A percentile compares a stretch with the other conserved stretches of the same genome.
Conservation (phyloP, 2,888 invertebrate genomes). For the Drosophila nr. medialis region DNA sequence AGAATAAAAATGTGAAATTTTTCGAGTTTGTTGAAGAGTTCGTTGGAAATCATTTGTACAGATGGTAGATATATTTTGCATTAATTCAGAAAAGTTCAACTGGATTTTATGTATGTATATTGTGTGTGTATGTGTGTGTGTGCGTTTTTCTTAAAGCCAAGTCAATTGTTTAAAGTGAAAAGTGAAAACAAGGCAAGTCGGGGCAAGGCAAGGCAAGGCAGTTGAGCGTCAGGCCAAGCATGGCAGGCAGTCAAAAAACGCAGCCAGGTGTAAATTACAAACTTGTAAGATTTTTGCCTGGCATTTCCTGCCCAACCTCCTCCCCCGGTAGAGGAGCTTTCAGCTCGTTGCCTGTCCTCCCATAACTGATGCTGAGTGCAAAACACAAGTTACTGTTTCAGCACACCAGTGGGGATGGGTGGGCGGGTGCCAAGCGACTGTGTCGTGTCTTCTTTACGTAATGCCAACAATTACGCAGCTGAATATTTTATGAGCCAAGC, state of each 20-base stretch:
- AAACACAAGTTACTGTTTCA: slow-evolving; percentile 16
- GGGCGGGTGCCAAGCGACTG: neutral
- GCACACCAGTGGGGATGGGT: slow-evolving; percentile 1
- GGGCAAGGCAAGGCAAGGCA: slow-evolving; percentile 6
- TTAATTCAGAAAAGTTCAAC: neutral
- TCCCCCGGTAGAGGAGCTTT: slow-evolving; percentile 26
- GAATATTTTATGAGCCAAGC: slow-evolving; percentile 80
- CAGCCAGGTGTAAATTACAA: slow-evolving; percentile 79
- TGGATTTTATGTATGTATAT: neutral
- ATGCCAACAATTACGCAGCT: slow-evolving; percentile 81
- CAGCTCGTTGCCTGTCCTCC: slow-evolving; percentile 35
- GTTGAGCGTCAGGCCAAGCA: slow-evolving; percentile 23
- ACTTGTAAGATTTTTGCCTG: slow-evolving; percentile 70
- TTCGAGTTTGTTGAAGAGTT: neutral
- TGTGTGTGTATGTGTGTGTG: neutral
- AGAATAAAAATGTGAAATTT: neutral
- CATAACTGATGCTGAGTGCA: slow-evolving; percentile 40
- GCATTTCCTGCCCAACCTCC: slow-evolving; percentile 56
- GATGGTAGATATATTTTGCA: neutral
- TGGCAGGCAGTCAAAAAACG: slow-evolving; percentile 42
- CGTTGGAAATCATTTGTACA: neutral
- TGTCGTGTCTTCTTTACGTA: slow-evolving; percentile 46
- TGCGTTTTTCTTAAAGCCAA: slow-evolving; percentile 19
- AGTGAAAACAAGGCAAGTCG: slow-evolving; percentile 3
- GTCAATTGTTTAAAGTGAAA: slow-evolving; percentile 21